Percentiles rank a stretch among this genome's conserved stretches.
Evolutionary conservation across 2,888 invertebrate genomes (phyloP).

Genomic region (Orthonevra nobilis): DNA sequence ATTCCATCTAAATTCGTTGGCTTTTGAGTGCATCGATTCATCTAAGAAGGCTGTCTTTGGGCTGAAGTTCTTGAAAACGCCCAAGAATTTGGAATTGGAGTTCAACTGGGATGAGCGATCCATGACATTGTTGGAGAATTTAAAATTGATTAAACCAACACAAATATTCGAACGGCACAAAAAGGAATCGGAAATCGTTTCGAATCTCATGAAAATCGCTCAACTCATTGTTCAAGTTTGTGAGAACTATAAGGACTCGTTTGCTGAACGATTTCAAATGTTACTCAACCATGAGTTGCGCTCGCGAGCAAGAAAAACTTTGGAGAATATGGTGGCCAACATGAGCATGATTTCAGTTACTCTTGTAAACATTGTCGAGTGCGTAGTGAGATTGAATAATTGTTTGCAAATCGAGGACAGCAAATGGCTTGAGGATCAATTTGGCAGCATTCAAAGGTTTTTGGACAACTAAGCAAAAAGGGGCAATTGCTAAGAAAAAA

Average conservation of each 20-base stretch:
- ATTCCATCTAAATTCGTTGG: slow-evolving; percentile 72
- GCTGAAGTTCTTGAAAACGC: slow-evolving; percentile 23
- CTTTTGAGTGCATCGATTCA: slow-evolving; percentile 24
- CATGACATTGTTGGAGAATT: neutral
- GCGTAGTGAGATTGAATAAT: slow-evolving; percentile 1
- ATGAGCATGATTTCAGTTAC: slow-evolving; percentile 69
- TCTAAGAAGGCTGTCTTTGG: slow-evolving; percentile 22
- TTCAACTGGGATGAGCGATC: slow-evolving; percentile 22
- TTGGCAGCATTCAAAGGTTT: slow-evolving; percentile 26
- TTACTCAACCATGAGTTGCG: slow-evolving; percentile 72
- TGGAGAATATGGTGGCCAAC: slow-evolving; percentile 71
- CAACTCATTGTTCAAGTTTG: slow-evolving; percentile 70
- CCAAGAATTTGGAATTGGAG: neutral
- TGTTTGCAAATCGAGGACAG: neutral
- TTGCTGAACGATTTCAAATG: slow-evolving; percentile 70
- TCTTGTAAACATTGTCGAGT: slow-evolving; percentile 45
- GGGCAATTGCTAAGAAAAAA: neutral
- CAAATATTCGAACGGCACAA: slow-evolving; percentile 73
- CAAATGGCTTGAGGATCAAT: slow-evolving; percentile 5
- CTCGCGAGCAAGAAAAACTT: slow-evolving; percentile 74
- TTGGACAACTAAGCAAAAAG: neutral
- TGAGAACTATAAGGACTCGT: slow-evolving; percentile 72
- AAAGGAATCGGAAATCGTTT: slow-evolving; percentile 74
- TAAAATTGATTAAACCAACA: slow-evolving; percentile 2
- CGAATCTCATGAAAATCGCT: slow-evolving; percentile 72